phyloP scores from a whole-genome alignment of 2,888 invertebrate species.

The Cynaeus angustus region DNA sequence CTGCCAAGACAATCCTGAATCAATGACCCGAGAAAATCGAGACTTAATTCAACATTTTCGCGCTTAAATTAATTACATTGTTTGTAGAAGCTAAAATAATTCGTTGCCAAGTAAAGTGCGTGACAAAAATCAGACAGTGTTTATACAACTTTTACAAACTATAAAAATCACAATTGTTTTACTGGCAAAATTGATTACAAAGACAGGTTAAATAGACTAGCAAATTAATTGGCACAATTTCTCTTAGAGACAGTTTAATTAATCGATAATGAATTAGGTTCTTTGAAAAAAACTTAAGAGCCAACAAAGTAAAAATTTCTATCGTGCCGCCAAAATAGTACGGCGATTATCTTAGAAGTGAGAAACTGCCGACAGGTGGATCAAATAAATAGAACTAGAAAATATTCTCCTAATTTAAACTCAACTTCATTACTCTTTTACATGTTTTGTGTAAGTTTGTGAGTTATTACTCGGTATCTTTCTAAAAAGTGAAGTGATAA shows the following conservation, averaged over 20 bases:
- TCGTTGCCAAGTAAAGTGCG: constrained; percentile 17
- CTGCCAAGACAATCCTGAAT: constrained; percentile 14
- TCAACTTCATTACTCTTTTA: constrained; percentile 11
- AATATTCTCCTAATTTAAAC: constrained; percentile 19
- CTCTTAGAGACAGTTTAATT: constrained; percentile 16
- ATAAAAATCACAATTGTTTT: too few species aligned
- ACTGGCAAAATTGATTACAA: constrained; percentile 3
- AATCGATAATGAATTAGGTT: constrained; percentile 13
- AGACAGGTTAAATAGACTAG: background rate
- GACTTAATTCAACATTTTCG: constrained; percentile 10
- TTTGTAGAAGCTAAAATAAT: constrained; percentile 16
- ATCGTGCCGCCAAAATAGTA: constrained; percentile 36
- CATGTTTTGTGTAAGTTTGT: constrained; percentile 4
- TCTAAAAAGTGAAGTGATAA: too few species aligned
- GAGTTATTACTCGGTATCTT: too few species aligned
- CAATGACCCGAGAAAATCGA: constrained; percentile 25
- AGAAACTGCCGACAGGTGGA: constrained; percentile 49
- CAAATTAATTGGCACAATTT: background rate
- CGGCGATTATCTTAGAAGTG: constrained; percentile 35
- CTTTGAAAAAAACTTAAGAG: constrained; percentile 1
- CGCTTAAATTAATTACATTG: constrained; percentile 9
- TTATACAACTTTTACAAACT: constrained; percentile 6
- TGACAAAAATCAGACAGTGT: constrained; percentile 10
- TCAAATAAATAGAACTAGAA: constrained; percentile 45
- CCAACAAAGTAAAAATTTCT: constrained; percentile 24